phyloP scores from a whole-genome alignment of 2,888 invertebrate species.

The Ochlodes sylvanus region DNA sequence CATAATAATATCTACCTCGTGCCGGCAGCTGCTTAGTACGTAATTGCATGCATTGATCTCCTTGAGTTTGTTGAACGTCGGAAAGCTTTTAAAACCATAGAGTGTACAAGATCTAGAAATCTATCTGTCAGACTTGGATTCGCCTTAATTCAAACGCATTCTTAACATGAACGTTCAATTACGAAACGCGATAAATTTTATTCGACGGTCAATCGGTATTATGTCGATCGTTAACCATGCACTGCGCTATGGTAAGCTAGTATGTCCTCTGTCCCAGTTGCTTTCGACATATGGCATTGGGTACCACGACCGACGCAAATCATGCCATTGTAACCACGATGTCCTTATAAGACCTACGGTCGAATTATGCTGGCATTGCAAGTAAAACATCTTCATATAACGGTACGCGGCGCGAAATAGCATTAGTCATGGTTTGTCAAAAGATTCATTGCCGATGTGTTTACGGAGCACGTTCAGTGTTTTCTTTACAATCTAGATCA shows the following conservation, averaged over 20 bases:
- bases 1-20: constrained; percentile 48
- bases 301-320: constrained; percentile 50
- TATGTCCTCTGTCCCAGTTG: constrained; percentile 61
- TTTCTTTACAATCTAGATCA: constrained; percentile 8
- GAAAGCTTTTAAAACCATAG: constrained; percentile 52
- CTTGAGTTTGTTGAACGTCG: constrained; percentile 76
- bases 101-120: constrained; percentile 9
- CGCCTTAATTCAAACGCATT: constrained; percentile 7
- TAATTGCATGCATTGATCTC: constrained; percentile 76
- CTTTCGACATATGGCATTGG: constrained; percentile 70
- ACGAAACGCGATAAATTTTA: constrained; percentile 35
- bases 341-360: constrained; percentile 32
- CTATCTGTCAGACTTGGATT: neutral
- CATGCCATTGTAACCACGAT: constrained; percentile 28
- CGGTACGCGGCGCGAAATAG: constrained; percentile 17
- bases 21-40: constrained; percentile 48
- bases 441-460: constrained; percentile 18
- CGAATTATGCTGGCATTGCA: constrained; percentile 22
- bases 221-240: constrained; percentile 37
- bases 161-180: constrained; percentile 33
- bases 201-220: constrained; percentile 27
- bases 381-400: constrained; percentile 25
- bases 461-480: neutral
- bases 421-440: constrained; percentile 25
- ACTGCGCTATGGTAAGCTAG: constrained; percentile 41